Percentiles rank a stretch among this genome's conserved stretches.
phyloP scores from a whole-genome alignment of 2,888 invertebrate genomes.

The Eulithis prunata region DNA sequence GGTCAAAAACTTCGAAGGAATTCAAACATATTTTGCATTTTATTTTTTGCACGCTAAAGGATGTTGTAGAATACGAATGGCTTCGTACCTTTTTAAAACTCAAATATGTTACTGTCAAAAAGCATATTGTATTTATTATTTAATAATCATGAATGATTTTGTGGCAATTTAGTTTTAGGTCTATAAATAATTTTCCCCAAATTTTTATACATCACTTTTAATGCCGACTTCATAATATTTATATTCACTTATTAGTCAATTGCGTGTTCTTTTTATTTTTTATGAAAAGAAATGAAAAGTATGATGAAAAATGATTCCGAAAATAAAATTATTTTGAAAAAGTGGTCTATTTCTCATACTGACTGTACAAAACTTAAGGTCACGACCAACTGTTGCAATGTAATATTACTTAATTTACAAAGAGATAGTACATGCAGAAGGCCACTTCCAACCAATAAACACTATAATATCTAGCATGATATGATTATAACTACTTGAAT shows the following conservation, averaged over 20 bases:
- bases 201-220: too few relatives aligned
- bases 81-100: too few relatives aligned
- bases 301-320: too few relatives aligned
- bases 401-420: conserved; percentile 16
- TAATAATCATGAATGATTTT: too few relatives aligned
- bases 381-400: conserved; percentile 26
- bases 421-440: conserved; percentile 35
- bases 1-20: neutral
- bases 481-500: conserved; percentile 35
- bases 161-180: too few relatives aligned
- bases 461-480: conserved; percentile 27
- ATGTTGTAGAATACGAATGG: neutral
- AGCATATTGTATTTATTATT: too few relatives aligned
- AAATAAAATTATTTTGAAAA: too few relatives aligned
- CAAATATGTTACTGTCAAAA: too few relatives aligned
- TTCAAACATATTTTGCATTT: neutral
- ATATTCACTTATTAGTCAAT: neutral
- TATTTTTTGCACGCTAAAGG: neutral
- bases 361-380: conserved; percentile 24
- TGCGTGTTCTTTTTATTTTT: neutral
- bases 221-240: too few relatives aligned
- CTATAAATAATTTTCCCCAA: too few relatives aligned
- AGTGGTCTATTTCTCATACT: too few relatives aligned
- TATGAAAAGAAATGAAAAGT: neutral
- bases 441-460: conserved; percentile 32